Base-by-base conservation (phyloP, 2,888 invertebrate species). In the Cephalotes varians region DNA sequence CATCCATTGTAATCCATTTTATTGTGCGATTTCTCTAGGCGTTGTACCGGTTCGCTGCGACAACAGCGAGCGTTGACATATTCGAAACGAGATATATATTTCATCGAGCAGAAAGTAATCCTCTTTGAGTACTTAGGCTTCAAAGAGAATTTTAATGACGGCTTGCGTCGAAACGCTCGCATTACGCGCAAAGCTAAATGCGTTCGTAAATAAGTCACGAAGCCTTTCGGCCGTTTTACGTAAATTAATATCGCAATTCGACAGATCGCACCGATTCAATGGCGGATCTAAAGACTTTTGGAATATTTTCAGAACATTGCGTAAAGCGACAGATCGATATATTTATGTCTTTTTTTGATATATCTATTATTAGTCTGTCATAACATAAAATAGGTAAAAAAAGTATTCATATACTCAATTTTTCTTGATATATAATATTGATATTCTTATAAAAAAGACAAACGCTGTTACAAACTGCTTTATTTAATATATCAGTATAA, bases 81-180 rank as follows among this genome's bases (percentile, higher is more conserved):
- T 49, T 21, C 15, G 49, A 76, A 51, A 60, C 31, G 83, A 69
- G 44, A 85, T 49, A 85, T 56, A 37, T 28, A 82, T 73, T 31
- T 71, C 56, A 40, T 28, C 60, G 28, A 77, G 80, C 15, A 84
- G 67, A 28, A 83, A 56, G 37, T 79, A 79, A 79, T 79, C 72
- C 77, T 71, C 72, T 79, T 79, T 34, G 7, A 44, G 72, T 56
- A 56, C 56, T 72, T 77, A 25, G 54, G 44, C 37, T 56, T 71
- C 72, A 79, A 79, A 79, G 73, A 31, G 77, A 79, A 72, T 79
- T 79, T 79, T 79, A 79, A 79, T 72, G 44, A 18, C 18, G 7
- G 73, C 56, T 40, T 77, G 56, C 56, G 56, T 31, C 31, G 25
- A 72, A 79, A 54, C 40, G 71, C 67, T 69, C 40, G 31, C 21